phyloP scores from a whole-genome alignment of 2,113 vertebrate species.

The Dendropsophus ebraccatus region DNA sequence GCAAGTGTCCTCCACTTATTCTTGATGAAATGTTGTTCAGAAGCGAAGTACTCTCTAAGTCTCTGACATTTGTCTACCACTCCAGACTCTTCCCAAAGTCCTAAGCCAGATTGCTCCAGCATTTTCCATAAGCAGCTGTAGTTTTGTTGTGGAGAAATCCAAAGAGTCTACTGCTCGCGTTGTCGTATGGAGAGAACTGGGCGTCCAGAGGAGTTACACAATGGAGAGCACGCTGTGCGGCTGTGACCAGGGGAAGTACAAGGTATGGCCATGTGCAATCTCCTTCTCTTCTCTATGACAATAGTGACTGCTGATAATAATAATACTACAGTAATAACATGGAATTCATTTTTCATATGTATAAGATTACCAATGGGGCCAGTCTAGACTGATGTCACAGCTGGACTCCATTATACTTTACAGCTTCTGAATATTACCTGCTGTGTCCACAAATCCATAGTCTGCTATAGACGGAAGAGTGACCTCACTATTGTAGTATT shows the following conservation, averaged over 20 bases:
- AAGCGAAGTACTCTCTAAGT: not conserved
- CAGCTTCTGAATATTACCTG: not conserved
- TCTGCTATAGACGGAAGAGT: not conserved
- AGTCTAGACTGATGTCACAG: not conserved
- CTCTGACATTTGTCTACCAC: not conserved
- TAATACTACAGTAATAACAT: not conserved
- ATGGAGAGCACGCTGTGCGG: constrained; percentile 98
- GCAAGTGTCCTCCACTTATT: too few relatives aligned
- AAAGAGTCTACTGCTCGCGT: constrained; percentile 96
- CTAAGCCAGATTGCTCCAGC: constrained; percentile 92
- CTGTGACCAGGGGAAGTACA: constrained; percentile 97
- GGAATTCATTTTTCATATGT: not conserved
- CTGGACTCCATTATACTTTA: not conserved
- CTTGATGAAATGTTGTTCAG: too few relatives aligned
- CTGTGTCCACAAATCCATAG: not conserved
- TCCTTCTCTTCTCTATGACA: not conserved
- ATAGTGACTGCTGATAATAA: not conserved
- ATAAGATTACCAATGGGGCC: not conserved
- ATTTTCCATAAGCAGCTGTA: constrained; percentile 96
- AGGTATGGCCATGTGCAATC: constrained; percentile 74
- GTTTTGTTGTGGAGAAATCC: constrained; percentile 97
- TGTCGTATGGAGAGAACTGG: constrained; percentile 97
- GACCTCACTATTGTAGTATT: too few relatives aligned
- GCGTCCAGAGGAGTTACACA: constrained; percentile 95
- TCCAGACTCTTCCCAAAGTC: constrained; percentile 91